Conservation (phyloP, 2,797 vertebrate species). For the Onychomys arenicola region DNA sequence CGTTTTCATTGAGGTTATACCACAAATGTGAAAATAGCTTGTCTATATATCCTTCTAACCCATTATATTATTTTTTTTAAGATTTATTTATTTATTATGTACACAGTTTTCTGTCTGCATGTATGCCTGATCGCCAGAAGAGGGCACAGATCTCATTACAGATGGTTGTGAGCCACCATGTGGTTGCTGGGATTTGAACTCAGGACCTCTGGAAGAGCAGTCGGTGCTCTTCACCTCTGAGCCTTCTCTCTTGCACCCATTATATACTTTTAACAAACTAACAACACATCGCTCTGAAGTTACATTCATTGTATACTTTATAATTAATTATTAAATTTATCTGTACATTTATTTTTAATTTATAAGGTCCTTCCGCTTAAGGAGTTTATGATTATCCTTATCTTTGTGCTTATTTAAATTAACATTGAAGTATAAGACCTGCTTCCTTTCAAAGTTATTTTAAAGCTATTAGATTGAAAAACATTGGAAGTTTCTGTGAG, state of each 20-base stretch:
- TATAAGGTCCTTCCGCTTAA: background rate
- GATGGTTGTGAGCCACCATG: background rate
- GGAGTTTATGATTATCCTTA: background rate
- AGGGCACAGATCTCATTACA: background rate
- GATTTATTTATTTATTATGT: background rate
- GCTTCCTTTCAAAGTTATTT: background rate
- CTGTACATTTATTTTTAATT: background rate
- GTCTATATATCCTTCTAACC: background rate
- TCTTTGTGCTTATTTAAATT: background rate
- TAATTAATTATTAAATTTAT: background rate
- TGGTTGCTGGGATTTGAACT: background rate
- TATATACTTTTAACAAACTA: background rate
- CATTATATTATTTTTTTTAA: background rate
- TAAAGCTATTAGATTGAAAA: background rate
- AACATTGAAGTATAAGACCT: background rate
- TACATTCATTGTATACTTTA: background rate
- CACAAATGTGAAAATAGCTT: background rate
- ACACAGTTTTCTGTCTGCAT: background rate
- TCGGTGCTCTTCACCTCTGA: background rate
- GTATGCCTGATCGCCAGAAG: background rate
- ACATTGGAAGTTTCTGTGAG: background rate
- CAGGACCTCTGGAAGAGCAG: background rate
- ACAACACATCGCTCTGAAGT: background rate
- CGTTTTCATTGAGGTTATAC: background rate
- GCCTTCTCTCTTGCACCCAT: background rate